Base-by-base conservation (phyloP, 2,797 vertebrate genomes). In the Staurois parvus region DNA sequence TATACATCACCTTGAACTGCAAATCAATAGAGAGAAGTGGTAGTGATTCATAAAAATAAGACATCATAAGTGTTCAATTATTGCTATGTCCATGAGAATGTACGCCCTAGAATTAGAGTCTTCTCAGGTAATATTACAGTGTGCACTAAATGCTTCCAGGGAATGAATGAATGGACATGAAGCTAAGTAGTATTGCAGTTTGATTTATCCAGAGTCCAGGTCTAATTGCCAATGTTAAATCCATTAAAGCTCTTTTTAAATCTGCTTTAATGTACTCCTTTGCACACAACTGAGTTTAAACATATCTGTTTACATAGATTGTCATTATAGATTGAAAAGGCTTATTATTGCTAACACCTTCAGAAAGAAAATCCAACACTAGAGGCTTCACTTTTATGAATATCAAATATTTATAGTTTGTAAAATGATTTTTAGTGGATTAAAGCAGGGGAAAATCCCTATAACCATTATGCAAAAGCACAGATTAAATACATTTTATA, bases 191-290 rank as follows among this genome's bases (percentile, higher is more conserved):
- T 64, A 76, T 85, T 89, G 84, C 85, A 92, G 87, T 93, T 92
- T 94, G 93, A 95, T 95, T 94, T 94, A 93, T 91, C 91, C 87
- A 80, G 88, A 92, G 89, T 90, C 91, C 91, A 91, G 88, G 88
- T 91, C 91, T 94, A 92, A 94, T 89, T 93, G 92, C 91, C 93
- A 94, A 95, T 93, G 89, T 92, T 94, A 94, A 94, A 94, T 94
- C 92, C 93, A 95, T 94, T 95, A 94, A 92, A 91, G 87, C 89
- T 89, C 91, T 92, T 94, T 89, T 93, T 91, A 92, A 89, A 91
- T 90, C 88, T 91, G 89, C 91, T 87, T 92, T 95, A 94, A 94
- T 94, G 91, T 91, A 94, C 91, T 94, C 90, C 85, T 87, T 87
- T 92, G 85, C 88, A 93, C 89, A 92, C 91, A 93, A 89, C 7